Base-by-base conservation (phyloP, 2,113 vertebrate genomes). In the Acanthochromis polyacanthus region DNA sequence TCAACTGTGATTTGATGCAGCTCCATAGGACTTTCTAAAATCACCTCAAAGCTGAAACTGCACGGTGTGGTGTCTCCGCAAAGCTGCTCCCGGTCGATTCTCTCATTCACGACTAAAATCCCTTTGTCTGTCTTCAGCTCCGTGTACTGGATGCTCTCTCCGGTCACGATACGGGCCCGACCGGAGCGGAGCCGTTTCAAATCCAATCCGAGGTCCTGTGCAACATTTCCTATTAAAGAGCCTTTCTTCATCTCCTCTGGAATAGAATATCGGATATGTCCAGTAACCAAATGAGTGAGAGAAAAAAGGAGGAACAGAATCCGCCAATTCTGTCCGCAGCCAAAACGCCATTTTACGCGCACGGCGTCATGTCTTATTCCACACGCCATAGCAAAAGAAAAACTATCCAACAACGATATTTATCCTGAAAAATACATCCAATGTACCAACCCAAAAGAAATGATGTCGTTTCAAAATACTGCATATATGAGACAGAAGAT, bases 11-110 rank as follows among this genome's bases (percentile, higher is more conserved):
- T 61, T 10, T 32, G 73, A 28, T 90, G 80, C 0, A 91, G 17
- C 53, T 91, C 86, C 51, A 89, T 85, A 0, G 95, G 95, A 0
- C 94, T 93, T 87, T 95, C 90, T 25, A 92, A 60, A 73, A 94
- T 90, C 10, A 93, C 9, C 62, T 92, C 91, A 46, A 94, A 87
- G 65, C 73, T 89, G 28, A 93, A 91, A 10, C 87, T 92, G 2
- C 92, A 94, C 0, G 88, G 88, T 0, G 89, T 82, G 0, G 56
- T 46, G 23, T 90, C 87, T 38, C 84, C 83, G 2, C 92, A 93
- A 17, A 93, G 85, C 78, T 89, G 80, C 79, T 93, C 92, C 12
- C 91, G 66, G 67, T 93, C 92, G 19, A 92, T 92, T 63, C 85
- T 84, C 48, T 91, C 86, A 1, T 70, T 88, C 1, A 92, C 89